These are phyloP conservation scores for Sturnira hondurensis DNA, from an alignment of 2,113 vertebrate genomes.

Conservation along the genomic window DNA sequence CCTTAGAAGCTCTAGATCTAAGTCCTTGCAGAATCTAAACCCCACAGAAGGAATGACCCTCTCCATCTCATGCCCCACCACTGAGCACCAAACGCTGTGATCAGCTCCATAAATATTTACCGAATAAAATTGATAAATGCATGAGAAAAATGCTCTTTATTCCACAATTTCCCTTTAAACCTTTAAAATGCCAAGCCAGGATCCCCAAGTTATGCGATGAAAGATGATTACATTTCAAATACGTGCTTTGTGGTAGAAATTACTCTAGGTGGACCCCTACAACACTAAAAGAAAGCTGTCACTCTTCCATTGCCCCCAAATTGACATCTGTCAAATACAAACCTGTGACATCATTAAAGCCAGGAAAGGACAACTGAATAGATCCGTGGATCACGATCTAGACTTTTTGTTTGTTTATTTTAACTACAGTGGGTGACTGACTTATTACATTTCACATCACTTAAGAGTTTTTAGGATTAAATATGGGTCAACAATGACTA, in stretches of 20 bases:
- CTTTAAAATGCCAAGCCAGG: background rate
- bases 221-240: background rate
- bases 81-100: background rate
- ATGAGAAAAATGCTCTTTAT: background rate
- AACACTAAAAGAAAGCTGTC: background rate
- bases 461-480: constrained; percentile 72
- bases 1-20: background rate
- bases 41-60: background rate
- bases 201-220: background rate
- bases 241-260: background rate
- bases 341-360: background rate
- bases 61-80: background rate
- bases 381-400: background rate
- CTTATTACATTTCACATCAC: constrained; percentile 64
- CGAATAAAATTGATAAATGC: background rate
- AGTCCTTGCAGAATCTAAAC: background rate
- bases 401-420: background rate
- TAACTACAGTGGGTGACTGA: constrained; percentile 54
- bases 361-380: constrained; percentile 28
- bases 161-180: background rate
- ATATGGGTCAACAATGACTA: constrained; percentile 78
- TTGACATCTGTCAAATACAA: background rate
- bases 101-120: background rate
- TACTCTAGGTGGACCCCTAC: background rate
- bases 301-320: background rate